Evolutionary conservation across 92 coral and sea anemone genomes (phyloP).

Genomic region (Bergia puertoricense): DNA sequence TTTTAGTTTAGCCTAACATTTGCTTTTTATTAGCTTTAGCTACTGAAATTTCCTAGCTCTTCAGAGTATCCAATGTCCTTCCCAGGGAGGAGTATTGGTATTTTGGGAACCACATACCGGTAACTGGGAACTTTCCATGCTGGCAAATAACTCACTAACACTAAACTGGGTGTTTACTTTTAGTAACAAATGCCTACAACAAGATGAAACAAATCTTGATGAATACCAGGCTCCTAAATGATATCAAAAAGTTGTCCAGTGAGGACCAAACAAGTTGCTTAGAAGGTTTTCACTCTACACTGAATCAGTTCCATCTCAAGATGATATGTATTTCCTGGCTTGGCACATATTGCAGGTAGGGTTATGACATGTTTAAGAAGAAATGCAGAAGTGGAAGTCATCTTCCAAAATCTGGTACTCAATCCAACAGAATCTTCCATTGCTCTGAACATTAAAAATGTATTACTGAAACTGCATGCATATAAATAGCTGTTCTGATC

Average conservation of each 20-base stretch:
- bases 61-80: too few relatives aligned
- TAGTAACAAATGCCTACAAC: conserved; percentile 24
- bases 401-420: not conserved
- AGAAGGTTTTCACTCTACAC: conserved; percentile 43
- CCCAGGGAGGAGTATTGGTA: too few relatives aligned
- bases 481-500: not conserved
- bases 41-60: too few relatives aligned
- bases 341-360: conserved; percentile 32
- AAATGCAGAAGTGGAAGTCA: not conserved
- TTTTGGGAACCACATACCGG: too few relatives aligned
- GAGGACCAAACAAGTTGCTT: conserved; percentile 40
- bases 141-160: too few relatives aligned
- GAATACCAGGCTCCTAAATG: conserved; percentile 17
- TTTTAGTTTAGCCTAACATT: too few relatives aligned
- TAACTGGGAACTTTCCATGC: too few relatives aligned
- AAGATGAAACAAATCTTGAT: conserved; percentile 16
- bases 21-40: too few relatives aligned
- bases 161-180: not conserved
- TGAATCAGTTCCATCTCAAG: conserved; percentile 39
- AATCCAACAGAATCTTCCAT: not conserved
- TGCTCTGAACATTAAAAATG: not conserved
- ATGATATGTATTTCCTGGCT: conserved; percentile 44
- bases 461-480: too few relatives aligned
- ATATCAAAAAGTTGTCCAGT: conserved; percentile 14
- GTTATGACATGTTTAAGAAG: conserved; percentile 6